Base-by-base conservation (phyloP, 2,888 invertebrate species). In the Caenorhabditis japonica region DNA sequence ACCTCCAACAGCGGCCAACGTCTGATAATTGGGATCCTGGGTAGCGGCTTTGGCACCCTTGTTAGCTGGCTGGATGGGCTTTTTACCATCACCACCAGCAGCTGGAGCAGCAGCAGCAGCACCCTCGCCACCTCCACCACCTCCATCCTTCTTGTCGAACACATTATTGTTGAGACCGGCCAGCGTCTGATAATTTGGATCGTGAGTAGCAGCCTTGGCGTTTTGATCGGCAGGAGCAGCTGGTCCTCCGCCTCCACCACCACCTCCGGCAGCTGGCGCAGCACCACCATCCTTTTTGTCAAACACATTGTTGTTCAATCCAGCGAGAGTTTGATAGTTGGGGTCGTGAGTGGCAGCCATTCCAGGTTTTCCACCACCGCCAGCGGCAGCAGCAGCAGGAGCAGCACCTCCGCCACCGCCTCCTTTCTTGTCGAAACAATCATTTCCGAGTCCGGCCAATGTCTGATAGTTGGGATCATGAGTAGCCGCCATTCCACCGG, bases 11-110 rank as follows among this genome's bases (percentile, higher is more conserved):
- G 53, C 72, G 7, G 72, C 72, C 59, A 73, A 39, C 1, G 72
- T 73, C 44, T 73, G 72, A 66, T 73, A 73, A 33, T 73, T 73
- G 5, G 72, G 72, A 60, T 73, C 72, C 59, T 36, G 30, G 15
- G 72, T 73, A 10, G 41, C 72, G 8, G 72, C 72, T 36, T 59
- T 66, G 30, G 25, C 49, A 33, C 51, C 52, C 44, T 70, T 70
- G 17, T 70, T 49, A 4, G 55, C 36, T 23, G 70, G 70, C 21
- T 55, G 55, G 13, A 39, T 41, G 0, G 70, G 70, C 30, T 70
- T 70, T 38, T 49, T 56, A 2, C 17, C 70, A 38, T 15, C 69
- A 13, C 47, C 47, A 3, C 34, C 60, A 39, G 33, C 59, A n/a
- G 17, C 60, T 13, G 41, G 41, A 25, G 38, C 53, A 21, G 30